phyloP scores from a whole-genome alignment of 2,113 vertebrate genomes.

The Heterochromis multidens region DNA sequence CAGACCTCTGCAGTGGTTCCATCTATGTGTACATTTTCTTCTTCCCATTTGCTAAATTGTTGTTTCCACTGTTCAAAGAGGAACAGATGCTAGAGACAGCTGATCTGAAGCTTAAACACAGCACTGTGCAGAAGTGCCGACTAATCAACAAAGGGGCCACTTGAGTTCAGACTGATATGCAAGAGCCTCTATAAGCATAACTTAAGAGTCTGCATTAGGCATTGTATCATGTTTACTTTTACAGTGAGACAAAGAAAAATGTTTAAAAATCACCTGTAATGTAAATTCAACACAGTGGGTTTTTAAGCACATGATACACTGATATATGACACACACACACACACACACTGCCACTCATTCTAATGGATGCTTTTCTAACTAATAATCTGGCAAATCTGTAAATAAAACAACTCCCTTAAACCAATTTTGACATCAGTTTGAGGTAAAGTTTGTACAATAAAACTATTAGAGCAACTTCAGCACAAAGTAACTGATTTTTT shows the following conservation, averaged over 20 bases:
- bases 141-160: not conserved
- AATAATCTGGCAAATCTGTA: not conserved
- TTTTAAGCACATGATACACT: not conserved
- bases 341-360: not conserved
- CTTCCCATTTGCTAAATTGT: slow-evolving; percentile 1
- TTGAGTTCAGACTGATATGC: not conserved
- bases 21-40: not conserved
- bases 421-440: not conserved
- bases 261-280: not conserved
- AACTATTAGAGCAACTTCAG: accelerated
- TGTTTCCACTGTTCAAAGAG: slow-evolving; percentile 13
- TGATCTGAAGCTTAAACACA: not conserved
- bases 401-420: not conserved
- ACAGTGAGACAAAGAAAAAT: not conserved
- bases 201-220: not conserved
- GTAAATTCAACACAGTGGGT: not conserved
- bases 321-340: accelerated
- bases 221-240: not conserved
- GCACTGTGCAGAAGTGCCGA: not conserved
- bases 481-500: not conserved
- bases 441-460: not conserved
- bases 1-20: not conserved
- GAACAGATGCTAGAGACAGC: slow-evolving; percentile 12
- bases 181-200: not conserved
- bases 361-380: accelerated